Conservation (phyloP, 2,797 vertebrate genomes). For the Chaunax sp. region DNA sequence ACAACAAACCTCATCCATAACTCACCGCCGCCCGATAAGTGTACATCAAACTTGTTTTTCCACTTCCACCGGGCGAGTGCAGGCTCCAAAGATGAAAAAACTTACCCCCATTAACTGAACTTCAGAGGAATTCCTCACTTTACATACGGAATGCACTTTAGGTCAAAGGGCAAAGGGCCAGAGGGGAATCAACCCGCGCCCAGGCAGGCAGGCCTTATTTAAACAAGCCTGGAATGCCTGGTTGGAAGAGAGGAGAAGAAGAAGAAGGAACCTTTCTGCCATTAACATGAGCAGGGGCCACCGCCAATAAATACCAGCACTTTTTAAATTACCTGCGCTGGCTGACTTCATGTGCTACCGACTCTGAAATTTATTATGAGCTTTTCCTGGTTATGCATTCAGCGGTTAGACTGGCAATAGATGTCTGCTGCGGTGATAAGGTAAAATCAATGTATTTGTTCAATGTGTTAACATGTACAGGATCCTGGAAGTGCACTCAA, state of each 20-base stretch:
- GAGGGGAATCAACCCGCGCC: slow-evolving; percentile 88
- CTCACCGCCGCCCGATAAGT: slow-evolving; percentile 28
- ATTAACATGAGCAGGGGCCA: slow-evolving; percentile 72
- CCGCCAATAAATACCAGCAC: slow-evolving; percentile 71
- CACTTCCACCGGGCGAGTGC: slow-evolving; percentile 45
- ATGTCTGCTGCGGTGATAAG: slow-evolving; percentile 12
- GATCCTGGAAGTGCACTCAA: slow-evolving; percentile 24
- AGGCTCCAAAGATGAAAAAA: slow-evolving; percentile 71
- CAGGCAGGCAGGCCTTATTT: slow-evolving; percentile 89
- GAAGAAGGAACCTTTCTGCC: slow-evolving; percentile 63
- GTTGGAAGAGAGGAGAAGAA: slow-evolving; percentile 71
- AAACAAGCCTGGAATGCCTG: slow-evolving; percentile 92
- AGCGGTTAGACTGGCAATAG: slow-evolving; percentile 4
- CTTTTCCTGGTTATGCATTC: slow-evolving; percentile 34
- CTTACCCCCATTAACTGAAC: slow-evolving; percentile 81
- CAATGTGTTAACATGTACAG: slow-evolving; percentile 10
- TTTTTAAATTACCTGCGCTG: slow-evolving; percentile 65
- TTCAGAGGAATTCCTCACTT: slow-evolving; percentile 89
- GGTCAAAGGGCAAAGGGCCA: slow-evolving; percentile 92
- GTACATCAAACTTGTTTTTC: slow-evolving; percentile 56
- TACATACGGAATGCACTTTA: slow-evolving; percentile 83
- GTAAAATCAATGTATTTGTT: slow-evolving; percentile 1
- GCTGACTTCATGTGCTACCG: slow-evolving; percentile 62
- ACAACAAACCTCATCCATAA: slow-evolving; percentile 57
- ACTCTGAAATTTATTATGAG: slow-evolving; percentile 55